A percentile compares a stretch with the other conserved stretches of the same genome.
Conservation (phyloP, 2,888 invertebrate species). For the Brachyptera risi region DNA sequence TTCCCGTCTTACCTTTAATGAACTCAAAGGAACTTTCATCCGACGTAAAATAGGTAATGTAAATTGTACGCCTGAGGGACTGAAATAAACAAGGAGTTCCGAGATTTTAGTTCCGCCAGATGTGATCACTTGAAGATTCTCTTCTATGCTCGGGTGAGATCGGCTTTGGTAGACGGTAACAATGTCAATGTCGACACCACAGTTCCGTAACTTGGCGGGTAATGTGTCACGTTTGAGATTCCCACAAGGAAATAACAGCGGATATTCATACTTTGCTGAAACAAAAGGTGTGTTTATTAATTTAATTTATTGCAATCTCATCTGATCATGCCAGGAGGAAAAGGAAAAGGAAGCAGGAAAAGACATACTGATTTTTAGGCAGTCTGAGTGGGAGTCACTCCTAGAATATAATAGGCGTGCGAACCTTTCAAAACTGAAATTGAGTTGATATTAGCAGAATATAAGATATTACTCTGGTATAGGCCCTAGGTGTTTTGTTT, state of each 20-base stretch:
- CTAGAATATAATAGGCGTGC: no score
- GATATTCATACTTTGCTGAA: conserved; percentile 41
- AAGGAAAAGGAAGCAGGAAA: no score
- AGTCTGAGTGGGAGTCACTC: no score
- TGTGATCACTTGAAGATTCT: conserved; percentile 44
- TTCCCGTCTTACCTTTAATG: conserved; percentile 26
- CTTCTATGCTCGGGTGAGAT: conserved; percentile 46
- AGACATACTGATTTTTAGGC: no score
- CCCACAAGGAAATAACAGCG: conserved; percentile 54
- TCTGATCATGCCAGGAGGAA: no score
- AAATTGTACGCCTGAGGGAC: conserved; percentile 54
- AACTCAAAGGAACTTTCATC: conserved; percentile 36
- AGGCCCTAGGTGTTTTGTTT: no score
- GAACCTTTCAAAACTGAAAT: no score
- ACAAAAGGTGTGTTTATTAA: background rate
- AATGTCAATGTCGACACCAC: conserved; percentile 46
- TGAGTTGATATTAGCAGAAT: no score
- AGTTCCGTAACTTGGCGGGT: conserved; percentile 44
- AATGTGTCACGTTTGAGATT: conserved; percentile 53
- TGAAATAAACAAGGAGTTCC: conserved; percentile 55
- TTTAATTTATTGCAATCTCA: no score
- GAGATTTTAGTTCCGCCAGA: conserved; percentile 43
- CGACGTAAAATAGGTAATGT: conserved; percentile 46
- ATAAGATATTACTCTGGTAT: no score
- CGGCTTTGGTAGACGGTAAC: conserved; percentile 54